Evolutionary conservation across 2,888 invertebrate genomes (phyloP).

Genomic region (Ichneumon xanthorius): DNA sequence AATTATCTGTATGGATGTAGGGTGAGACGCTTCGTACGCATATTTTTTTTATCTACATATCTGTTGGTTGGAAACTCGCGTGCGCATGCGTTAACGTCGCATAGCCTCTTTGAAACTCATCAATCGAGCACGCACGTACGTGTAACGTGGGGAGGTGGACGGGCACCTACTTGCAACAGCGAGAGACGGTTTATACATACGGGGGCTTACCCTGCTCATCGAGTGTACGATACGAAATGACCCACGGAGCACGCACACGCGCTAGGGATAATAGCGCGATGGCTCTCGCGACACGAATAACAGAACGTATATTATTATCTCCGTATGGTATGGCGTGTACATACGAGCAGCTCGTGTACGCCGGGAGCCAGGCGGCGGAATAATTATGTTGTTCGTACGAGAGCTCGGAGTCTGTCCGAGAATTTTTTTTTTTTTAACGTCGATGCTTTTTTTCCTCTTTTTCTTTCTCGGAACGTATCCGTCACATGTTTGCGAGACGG

Average conservation of each 20-base stretch:
- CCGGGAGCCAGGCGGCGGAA: background rate
- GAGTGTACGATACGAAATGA: constrained; percentile 1
- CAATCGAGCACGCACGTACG: constrained; percentile 5
- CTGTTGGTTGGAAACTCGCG: background rate
- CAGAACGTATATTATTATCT: constrained; percentile 18
- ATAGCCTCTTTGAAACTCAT: background rate
- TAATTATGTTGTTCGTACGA: constrained; percentile 10
- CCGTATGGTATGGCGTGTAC: background rate
- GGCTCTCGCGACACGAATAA: constrained; percentile 13
- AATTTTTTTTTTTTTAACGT: background rate
- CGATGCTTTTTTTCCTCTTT: background rate
- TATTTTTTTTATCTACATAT: background rate
- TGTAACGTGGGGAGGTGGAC: background rate
- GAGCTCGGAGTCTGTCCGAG: background rate
- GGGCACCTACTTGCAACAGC: background rate
- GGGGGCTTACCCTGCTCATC: background rate
- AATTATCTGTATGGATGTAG: background rate
- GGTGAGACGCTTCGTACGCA: background rate
- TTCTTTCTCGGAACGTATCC: background rate
- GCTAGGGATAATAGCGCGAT: constrained; percentile 17
- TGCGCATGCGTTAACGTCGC: background rate
- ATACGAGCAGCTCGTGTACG: background rate
- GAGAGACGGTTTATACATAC: background rate
- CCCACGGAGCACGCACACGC: constrained; percentile 1
- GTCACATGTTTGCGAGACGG: background rate